Base-by-base conservation (phyloP, 2,113 vertebrate species). In the Lutjanus erythropterus region DNA sequence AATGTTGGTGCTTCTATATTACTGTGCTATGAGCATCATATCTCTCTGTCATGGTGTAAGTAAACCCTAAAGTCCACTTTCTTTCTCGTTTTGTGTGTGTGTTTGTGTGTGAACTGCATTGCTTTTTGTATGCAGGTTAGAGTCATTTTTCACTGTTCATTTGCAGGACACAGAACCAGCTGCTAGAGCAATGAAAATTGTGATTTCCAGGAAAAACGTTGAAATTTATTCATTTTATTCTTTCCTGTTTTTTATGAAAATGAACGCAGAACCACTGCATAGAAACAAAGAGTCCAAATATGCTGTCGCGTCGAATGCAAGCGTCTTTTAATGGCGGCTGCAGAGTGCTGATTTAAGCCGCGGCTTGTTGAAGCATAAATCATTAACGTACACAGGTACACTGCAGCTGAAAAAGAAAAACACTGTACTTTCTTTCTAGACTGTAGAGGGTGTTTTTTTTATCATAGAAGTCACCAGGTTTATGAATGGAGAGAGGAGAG, bases 361-460 rank as follows among this genome's bases (percentile, higher is more conserved):
- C 68, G 29, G 50, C 71, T 67, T 25, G 2, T 67, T 25, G 2
- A 5, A 84, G 65, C 82, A 84, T 80, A 9, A 86, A 89, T 86
- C 41, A 85, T 85, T 85, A 83, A 83, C 16, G 2, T 46, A 8
- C 46, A 53, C 64, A 62, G 71, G 73, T 62, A 27, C 5, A 18
- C 81, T 42, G 84, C 64, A 27, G 60, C 56, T 33, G 39, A 66
- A 61, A 69, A 79, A 44, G 25, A 82, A 58, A 55, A 77, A 61
- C 50, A 37, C 44, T 19, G 47, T 37, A 41, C 47, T 58, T 25
- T 56, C 77, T 73, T 10, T 47, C 41, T 41, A 23, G 50, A 37
- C 55, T 31, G 50, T 8, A 18, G 39, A 52, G 5, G 49, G n/a
- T 9, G 16, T 39, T 58, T 68, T 39, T 58, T 68, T 78, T 42